A percentile compares a stretch with the other conserved stretches of the same genome.
Conservation (phyloP, 2,797 vertebrate genomes). For the Acridotheres tristis region DNA sequence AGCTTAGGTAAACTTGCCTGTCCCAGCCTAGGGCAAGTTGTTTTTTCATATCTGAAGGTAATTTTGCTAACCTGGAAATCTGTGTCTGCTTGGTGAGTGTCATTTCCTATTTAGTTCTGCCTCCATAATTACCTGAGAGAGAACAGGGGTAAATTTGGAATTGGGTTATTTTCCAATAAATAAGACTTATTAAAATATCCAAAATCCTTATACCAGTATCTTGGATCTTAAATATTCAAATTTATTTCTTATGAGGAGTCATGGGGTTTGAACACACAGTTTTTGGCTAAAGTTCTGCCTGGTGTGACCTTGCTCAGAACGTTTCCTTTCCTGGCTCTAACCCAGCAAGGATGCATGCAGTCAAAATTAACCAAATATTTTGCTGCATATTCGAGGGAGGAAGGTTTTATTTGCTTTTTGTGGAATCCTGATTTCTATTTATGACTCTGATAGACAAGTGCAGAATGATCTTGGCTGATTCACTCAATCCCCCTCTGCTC, state of each 20-base stretch:
- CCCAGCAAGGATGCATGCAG: neutral
- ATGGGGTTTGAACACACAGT: neutral
- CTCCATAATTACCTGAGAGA: neutral
- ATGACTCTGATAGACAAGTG: neutral
- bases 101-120: neutral
- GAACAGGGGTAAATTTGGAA: neutral
- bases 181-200: neutral
- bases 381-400: neutral
- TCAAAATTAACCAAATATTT: conserved; percentile 13
- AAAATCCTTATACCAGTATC: neutral
- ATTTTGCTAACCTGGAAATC: neutral
- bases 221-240: neutral
- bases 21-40: neutral
- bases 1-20: neutral
- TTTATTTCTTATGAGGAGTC: neutral
- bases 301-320: neutral
- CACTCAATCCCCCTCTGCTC: neutral
- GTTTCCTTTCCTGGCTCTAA: neutral
- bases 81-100: neutral
- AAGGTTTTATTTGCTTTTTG: neutral
- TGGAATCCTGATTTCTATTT: neutral
- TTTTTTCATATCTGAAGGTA: neutral
- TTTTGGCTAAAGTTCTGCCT: neutral
- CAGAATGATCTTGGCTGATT: neutral
- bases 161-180: neutral